A percentile compares a stretch with the other conserved stretches of the same genome.
phyloP scores from a whole-genome alignment of 2,113 vertebrate genomes.

The Baryphthengus martii region DNA sequence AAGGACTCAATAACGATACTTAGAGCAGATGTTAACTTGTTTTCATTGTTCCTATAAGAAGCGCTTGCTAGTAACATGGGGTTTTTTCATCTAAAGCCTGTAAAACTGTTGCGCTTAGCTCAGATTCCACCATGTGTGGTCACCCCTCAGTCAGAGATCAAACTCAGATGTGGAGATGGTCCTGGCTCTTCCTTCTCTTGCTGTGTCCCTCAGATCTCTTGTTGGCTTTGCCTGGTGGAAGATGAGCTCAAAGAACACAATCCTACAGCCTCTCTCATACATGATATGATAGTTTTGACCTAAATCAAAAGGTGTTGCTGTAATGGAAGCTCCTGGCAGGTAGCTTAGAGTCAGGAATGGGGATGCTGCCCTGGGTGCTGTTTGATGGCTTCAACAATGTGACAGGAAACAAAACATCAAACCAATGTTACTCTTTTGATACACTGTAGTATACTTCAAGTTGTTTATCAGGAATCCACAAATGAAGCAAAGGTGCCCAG shows the following conservation, averaged over 20 bases:
- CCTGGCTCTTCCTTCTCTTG: not conserved
- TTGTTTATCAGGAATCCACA: not conserved
- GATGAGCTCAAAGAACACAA: not conserved
- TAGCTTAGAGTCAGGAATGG: not conserved
- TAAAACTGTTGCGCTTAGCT: not conserved
- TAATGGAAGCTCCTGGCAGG: not conserved
- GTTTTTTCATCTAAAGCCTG: not conserved
- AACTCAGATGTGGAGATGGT: not conserved
- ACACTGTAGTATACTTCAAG: fast-evolving
- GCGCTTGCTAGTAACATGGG: not conserved
- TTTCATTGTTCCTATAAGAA: not conserved
- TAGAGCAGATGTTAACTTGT: not conserved
- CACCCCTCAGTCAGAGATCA: not conserved
- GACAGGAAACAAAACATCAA: not conserved
- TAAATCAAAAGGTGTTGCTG: not conserved
- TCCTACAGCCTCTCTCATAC: not conserved
- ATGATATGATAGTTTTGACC: not conserved
- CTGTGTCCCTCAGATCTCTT: not conserved
- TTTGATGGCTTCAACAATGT: not conserved
- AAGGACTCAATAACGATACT: not conserved
- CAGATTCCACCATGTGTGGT: not conserved
- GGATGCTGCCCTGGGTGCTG: not conserved
- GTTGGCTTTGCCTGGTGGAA: not conserved
- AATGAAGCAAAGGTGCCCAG: not conserved
- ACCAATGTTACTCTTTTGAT: fast-evolving